Conservation (phyloP, 1,140 invertebrate species). For the Tetramorium simillimum region DNA sequence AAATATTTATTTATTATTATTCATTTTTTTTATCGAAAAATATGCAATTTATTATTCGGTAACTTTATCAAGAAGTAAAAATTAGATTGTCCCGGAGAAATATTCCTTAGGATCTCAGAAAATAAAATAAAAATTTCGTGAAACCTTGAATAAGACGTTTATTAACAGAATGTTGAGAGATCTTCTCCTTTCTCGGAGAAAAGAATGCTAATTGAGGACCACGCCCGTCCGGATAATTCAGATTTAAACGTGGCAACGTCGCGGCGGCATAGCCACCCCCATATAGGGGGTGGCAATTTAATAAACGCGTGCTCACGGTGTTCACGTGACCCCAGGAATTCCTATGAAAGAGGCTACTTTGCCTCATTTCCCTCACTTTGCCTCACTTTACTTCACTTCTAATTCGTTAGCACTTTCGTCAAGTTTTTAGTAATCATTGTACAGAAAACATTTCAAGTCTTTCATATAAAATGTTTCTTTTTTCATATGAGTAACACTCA, state of each 20-base stretch:
- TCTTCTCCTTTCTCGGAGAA: neutral
- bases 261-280: slow-evolving; percentile 46
- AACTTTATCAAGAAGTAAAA: neutral
- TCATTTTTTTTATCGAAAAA: neutral
- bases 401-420: slow-evolving; percentile 22
- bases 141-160: slow-evolving; percentile 30
- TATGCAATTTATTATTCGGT: slow-evolving; percentile 3
- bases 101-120: neutral
- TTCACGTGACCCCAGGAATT: slow-evolving; percentile 46
- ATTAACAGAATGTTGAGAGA: slow-evolving; percentile 27
- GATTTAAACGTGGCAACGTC: slow-evolving; percentile 77
- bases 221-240: slow-evolving; percentile 76
- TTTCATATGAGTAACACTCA: too few relatives aligned
- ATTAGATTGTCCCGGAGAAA: neutral
- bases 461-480: neutral
- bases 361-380: slow-evolving; percentile 43
- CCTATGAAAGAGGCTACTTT: slow-evolving; percentile 37
- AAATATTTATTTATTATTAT: neutral
- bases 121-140: slow-evolving; percentile 15
- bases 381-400: slow-evolving; percentile 26
- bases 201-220: slow-evolving; percentile 65
- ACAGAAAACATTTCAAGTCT: neutral
- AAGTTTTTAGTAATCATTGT: neutral
- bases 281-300: slow-evolving; percentile 76
- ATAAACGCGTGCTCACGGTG: slow-evolving; percentile 72